phyloP scores from a whole-genome alignment of 2,797 vertebrate genomes.

The Onychomys torridus region DNA sequence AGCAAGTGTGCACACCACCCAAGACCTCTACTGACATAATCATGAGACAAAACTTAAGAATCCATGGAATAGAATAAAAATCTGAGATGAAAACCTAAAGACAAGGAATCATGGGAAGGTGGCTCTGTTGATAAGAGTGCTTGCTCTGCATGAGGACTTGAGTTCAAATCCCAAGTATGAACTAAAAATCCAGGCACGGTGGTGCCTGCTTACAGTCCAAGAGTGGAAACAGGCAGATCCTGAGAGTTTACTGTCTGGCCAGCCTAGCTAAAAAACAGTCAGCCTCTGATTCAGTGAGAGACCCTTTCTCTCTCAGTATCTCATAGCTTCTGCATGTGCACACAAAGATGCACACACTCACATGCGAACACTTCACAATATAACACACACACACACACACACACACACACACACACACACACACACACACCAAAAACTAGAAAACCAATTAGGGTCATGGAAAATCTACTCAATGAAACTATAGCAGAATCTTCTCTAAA shows the following conservation, averaged over 20 bases:
- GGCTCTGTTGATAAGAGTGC: background rate
- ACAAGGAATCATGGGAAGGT: background rate
- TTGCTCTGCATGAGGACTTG: background rate
- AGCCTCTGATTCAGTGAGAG: background rate
- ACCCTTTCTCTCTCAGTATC: background rate
- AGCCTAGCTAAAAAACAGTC: background rate
- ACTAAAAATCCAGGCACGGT: background rate
- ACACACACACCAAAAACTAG: background rate
- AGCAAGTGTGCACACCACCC: background rate
- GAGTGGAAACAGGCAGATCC: background rate
- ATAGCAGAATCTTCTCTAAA: background rate
- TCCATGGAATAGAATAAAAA: background rate
- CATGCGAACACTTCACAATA: background rate
- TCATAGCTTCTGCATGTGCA: background rate
- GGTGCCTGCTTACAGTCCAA: background rate
- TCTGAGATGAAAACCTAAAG: background rate
- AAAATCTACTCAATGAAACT: background rate
- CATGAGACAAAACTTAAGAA: background rate
- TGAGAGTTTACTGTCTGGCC: background rate
- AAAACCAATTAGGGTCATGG: background rate
- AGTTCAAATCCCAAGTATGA: background rate
- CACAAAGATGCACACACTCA: background rate
- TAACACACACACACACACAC: background rate
- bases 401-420: background rate
- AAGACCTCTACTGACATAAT: background rate